phyloP scores from a whole-genome alignment of 2,888 invertebrate species.

The Ophioninae sp. region DNA sequence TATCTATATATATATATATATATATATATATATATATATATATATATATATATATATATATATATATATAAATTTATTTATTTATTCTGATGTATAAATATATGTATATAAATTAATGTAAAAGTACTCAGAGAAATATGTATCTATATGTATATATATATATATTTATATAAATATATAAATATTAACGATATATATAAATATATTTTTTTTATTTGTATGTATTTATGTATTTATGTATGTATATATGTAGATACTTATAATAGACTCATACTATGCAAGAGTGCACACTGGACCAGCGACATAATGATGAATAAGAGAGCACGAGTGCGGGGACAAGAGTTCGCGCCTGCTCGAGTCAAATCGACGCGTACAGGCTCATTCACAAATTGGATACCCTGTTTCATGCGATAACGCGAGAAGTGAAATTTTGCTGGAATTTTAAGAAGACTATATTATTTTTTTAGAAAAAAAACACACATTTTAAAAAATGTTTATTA shows the following conservation, averaged over 20 bases:
- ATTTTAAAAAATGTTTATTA: no score
- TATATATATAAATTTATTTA: background rate
- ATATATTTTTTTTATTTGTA: background rate
- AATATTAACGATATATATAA: background rate
- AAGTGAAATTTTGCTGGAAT: background rate
- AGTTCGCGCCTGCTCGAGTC: conserved; percentile 25
- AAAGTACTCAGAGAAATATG: background rate
- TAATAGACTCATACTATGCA: background rate
- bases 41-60: background rate
- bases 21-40: background rate
- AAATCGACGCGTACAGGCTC: conserved; percentile 18
- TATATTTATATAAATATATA: background rate
- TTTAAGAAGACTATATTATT: background rate
- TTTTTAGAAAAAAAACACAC: no score
- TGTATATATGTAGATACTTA: background rate
- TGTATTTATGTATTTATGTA: background rate
- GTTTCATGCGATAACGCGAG: background rate
- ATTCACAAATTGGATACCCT: conserved; percentile 12
- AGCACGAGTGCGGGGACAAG: conserved; percentile 20
- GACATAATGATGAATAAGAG: conserved; percentile 43
- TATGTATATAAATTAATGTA: background rate
- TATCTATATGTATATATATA: background rate
- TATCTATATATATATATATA: background rate
- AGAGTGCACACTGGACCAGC: conserved; percentile 33
- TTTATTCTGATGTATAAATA: background rate